phyloP scores from a whole-genome alignment of 2,797 vertebrate genomes.

The Sciaenops ocellatus region DNA sequence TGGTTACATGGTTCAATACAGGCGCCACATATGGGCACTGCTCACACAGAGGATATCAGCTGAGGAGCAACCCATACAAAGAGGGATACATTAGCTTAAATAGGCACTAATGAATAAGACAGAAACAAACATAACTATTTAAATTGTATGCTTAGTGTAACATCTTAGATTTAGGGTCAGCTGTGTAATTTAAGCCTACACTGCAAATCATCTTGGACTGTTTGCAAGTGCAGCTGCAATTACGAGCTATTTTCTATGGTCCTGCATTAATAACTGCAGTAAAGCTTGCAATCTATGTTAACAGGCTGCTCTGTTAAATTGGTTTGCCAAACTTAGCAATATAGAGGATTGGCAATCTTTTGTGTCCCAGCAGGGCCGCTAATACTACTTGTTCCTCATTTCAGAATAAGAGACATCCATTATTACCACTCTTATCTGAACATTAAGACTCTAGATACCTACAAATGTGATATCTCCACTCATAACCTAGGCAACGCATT shows the following conservation, averaged over 20 bases:
- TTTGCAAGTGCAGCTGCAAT: constrained; percentile 49
- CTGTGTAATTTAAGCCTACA: constrained; percentile 30
- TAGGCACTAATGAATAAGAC: constrained; percentile 3
- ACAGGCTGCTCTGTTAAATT: constrained; percentile 24
- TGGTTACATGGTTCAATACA: constrained; percentile 32
- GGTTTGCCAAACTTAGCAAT: constrained; percentile 32
- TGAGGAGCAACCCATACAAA: constrained; percentile 11
- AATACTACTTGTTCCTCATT: constrained; percentile 30
- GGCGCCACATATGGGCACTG: constrained; percentile 13
- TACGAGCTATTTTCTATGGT: constrained; percentile 34
- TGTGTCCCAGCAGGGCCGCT: constrained; percentile 25
- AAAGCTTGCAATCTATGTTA: constrained; percentile 44
- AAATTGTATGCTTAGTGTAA: constrained; percentile 8
- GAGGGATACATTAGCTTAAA: constrained; percentile 24
- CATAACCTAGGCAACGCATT: constrained; percentile 17
- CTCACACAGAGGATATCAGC: constrained; percentile 24
- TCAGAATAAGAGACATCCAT: constrained; percentile 33
- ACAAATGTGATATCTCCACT: constrained; percentile 22
- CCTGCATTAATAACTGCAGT: constrained; percentile 53
- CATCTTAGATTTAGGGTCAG: constrained; percentile 29
- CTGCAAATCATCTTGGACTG: constrained; percentile 31
- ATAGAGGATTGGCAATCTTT: constrained; percentile 30
- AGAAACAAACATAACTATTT: constrained; percentile 15
- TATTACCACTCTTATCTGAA: constrained; percentile 34
- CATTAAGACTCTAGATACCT: constrained; percentile 15